Conservation (phyloP, 1,140 invertebrate species). For the Littorina saxatilis region DNA sequence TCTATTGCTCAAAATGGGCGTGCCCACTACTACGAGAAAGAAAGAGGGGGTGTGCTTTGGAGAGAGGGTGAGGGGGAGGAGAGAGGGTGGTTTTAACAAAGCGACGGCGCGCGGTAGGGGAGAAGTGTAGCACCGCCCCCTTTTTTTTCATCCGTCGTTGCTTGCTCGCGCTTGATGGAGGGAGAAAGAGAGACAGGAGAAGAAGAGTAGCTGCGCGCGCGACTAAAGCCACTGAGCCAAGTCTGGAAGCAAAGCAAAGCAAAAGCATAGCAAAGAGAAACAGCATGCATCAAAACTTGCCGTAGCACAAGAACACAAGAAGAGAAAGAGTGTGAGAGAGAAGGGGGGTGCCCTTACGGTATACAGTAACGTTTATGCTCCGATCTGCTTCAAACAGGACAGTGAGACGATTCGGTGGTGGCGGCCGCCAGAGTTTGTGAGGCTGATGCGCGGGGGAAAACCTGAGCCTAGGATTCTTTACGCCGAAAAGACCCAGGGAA, state of each 20-base stretch:
- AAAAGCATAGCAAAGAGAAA: no score
- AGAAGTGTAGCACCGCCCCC: not conserved
- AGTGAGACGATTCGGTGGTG: not conserved
- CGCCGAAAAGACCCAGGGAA: not conserved
- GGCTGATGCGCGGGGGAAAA: not conserved
- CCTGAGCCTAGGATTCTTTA: not conserved
- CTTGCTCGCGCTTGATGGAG: not conserved
- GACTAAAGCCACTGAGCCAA: not conserved
- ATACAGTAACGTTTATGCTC: slow-evolving; percentile 24
- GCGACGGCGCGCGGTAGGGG: not conserved
- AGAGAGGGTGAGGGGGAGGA: not conserved
- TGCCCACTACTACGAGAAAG: not conserved
- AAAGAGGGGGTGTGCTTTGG: not conserved
- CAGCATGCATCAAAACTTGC: no score
- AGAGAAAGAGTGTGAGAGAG: not conserved
- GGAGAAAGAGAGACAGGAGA: not conserved
- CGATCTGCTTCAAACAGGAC: slow-evolving; percentile 26
- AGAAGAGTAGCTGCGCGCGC: not conserved
- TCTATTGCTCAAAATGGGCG: not conserved
- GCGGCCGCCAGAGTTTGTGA: not conserved
- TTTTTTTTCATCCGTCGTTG: not conserved
- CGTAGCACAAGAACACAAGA: not conserved
- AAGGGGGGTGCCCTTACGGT: not conserved
- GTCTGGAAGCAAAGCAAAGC: not conserved
- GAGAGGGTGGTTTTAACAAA: not conserved